A percentile compares a stretch with the other conserved stretches of the same genome.
These are phyloP conservation scores for Rafetus swinhoei DNA, from an alignment of 2,113 vertebrate species.

Conservation along the genomic window DNA sequence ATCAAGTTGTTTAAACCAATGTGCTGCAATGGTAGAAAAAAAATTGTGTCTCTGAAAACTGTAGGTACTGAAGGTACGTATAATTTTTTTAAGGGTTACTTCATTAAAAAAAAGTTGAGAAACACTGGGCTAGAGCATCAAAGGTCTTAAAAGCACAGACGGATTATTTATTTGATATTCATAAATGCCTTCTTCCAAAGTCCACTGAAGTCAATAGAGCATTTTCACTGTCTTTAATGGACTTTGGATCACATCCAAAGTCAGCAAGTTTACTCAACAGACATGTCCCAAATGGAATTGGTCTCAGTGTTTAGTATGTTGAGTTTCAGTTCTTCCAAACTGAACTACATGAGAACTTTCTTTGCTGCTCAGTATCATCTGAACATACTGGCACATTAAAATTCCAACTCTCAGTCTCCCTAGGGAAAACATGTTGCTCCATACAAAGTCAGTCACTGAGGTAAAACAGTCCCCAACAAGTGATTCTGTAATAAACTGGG, in stretches of 20 bases:
- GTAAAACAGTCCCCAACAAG: background rate
- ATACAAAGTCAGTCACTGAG: background rate
- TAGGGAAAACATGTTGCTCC: background rate
- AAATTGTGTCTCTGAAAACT: too few relatives aligned
- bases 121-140: background rate
- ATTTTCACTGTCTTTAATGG: too few relatives aligned
- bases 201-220: too few relatives aligned
- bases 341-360: background rate
- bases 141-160: background rate
- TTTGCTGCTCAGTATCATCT: background rate
- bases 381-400: background rate
- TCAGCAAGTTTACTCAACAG: background rate
- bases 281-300: background rate
- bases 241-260: background rate
- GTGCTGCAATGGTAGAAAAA: too few relatives aligned
- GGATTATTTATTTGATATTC: background rate
- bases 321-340: background rate
- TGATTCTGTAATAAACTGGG: background rate
- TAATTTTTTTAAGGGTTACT: too few relatives aligned
- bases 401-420: background rate
- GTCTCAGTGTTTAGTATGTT: background rate
- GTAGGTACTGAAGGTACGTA: too few relatives aligned
- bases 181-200: too few relatives aligned
- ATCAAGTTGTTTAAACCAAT: too few relatives aligned
- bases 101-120: too few relatives aligned